Base-by-base conservation (phyloP, 2,113 vertebrate species). In the Calyptommatus sinebrachiatus region DNA sequence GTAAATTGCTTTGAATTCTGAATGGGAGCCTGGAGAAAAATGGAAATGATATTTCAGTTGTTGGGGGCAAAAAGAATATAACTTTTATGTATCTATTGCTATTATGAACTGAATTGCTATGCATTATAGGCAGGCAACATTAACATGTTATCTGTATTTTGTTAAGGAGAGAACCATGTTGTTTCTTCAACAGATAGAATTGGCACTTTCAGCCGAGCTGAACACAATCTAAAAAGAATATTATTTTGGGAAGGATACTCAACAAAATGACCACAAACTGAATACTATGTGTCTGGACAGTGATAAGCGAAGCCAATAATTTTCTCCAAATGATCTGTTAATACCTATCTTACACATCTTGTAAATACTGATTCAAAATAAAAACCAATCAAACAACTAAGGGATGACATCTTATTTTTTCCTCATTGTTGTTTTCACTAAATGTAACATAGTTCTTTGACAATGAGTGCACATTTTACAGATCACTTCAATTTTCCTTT, bases 1-100 rank as follows among this genome's bases (percentile, higher is more conserved):
- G 95, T 94, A 94, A 95, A 96, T 96, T 94, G 88, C 94, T 94
- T 93, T 94, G 91, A 93, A 95, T 96, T 94, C 86, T 78, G 86
- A 93, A 92, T 90, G 71, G 85, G 88, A 95, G 89, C 91, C 91
- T 90, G 86, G 82, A 94, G 92, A 95, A 95, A 93, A 94, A 94
- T 93, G 92, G 91, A 93, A 95, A 95, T 93, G 45, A 93, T 94
- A 91, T 81, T 92, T 78, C 83, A 73, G 53, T 88, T 89, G 88
- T 84, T 86, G 76, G 75, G 31, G n/a, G 69, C 75, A 78, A 90
- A 90, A 81, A 41, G 73, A 71, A 86, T 83, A 87, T 82, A 88
- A 92, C 76, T 92, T 94, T 91, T 92, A 76, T 90, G 78, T 86
- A 87, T 81, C 62, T 10, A 0, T 88, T 89, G 46, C 66, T 76